phyloP scores from a whole-genome alignment of 2,888 invertebrate species.

The Lithodes maja region DNA sequence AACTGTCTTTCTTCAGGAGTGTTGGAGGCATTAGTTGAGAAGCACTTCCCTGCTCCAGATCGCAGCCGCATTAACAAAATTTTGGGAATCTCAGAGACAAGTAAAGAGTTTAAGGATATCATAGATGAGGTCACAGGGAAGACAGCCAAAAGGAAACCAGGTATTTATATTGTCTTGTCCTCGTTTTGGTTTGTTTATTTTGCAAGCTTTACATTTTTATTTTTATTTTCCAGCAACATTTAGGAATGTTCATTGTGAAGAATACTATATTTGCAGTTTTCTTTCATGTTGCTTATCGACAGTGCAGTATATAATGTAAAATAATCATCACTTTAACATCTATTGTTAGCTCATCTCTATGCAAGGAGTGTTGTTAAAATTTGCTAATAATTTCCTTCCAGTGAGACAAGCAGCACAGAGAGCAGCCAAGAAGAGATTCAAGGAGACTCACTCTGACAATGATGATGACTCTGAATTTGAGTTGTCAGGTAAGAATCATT shows the following conservation, averaged over 20 bases:
- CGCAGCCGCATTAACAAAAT: slow-evolving; percentile 82
- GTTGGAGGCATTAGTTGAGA: slow-evolving; percentile 96
- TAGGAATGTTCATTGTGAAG: no score
- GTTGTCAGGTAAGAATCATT: slow-evolving; percentile 62
- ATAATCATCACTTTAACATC: no score
- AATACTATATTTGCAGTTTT: no score
- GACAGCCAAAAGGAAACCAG: slow-evolving; percentile 79
- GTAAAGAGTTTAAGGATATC: slow-evolving; percentile 72
- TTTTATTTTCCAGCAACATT: no score
- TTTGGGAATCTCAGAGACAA: slow-evolving; percentile 65
- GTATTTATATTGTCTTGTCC: slow-evolving; percentile 70
- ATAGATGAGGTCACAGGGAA: slow-evolving; percentile 73
- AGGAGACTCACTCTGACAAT: slow-evolving; percentile 74
- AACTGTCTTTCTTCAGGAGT: slow-evolving; percentile 81
- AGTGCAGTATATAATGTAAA: no score
- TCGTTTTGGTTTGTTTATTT: background rate
- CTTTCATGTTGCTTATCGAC: no score
- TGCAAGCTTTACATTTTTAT: slow-evolving; percentile 15
- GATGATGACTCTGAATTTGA: slow-evolving; percentile 79
- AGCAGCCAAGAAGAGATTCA: slow-evolving; percentile 78
- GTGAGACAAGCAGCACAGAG: slow-evolving; percentile 80
- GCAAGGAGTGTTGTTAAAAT: background rate
- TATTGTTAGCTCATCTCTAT: background rate
- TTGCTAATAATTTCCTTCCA: slow-evolving; percentile 70
- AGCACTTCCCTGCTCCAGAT: slow-evolving; percentile 98